phyloP scores from a whole-genome alignment of 2,797 vertebrate species.

The Lutjanus argentimaculatus region DNA sequence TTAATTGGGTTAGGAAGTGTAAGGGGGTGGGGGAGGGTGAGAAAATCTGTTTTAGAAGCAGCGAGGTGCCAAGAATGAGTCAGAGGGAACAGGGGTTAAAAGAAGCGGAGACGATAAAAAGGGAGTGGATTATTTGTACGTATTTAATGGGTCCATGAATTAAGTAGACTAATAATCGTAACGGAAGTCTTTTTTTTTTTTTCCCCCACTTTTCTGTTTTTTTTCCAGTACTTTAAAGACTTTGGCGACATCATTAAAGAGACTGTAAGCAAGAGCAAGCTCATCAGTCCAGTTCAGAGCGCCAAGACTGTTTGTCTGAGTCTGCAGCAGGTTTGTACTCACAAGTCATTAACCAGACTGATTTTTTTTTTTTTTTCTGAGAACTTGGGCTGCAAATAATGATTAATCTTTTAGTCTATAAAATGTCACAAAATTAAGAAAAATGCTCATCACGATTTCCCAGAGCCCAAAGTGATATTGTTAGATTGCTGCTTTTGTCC shows the following conservation, averaged over 20 bases:
- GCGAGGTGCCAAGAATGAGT: constrained; percentile 66
- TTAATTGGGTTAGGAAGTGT: constrained; percentile 45
- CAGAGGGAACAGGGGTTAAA: constrained; percentile 54
- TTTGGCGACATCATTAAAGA: constrained; percentile 96
- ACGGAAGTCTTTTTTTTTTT: background rate
- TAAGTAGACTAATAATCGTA: constrained; percentile 5
- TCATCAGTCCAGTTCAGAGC: constrained; percentile 86
- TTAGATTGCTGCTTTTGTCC: too few species aligned
- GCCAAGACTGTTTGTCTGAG: constrained; percentile 89
- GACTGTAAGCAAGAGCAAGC: constrained; percentile 86
- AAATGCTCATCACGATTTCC: too few species aligned
- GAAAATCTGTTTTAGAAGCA: constrained; percentile 57
- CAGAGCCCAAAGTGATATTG: too few species aligned
- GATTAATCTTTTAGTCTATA: too few species aligned
- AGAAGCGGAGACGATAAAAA: constrained; percentile 35
- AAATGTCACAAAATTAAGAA: too few species aligned
- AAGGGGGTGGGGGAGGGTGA: constrained; percentile 65
- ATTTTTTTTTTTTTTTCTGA: background rate
- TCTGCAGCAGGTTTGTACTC: constrained; percentile 90
- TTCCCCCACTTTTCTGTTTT: background rate
- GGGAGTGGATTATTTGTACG: constrained; percentile 27
- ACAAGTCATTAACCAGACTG: background rate
- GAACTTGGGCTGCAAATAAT: too few species aligned
- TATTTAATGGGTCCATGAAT: constrained; percentile 12
- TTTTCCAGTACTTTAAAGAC: constrained; percentile 88